Conservation (phyloP, 1,140 invertebrate species). For the Drosophila santomea region DNA sequence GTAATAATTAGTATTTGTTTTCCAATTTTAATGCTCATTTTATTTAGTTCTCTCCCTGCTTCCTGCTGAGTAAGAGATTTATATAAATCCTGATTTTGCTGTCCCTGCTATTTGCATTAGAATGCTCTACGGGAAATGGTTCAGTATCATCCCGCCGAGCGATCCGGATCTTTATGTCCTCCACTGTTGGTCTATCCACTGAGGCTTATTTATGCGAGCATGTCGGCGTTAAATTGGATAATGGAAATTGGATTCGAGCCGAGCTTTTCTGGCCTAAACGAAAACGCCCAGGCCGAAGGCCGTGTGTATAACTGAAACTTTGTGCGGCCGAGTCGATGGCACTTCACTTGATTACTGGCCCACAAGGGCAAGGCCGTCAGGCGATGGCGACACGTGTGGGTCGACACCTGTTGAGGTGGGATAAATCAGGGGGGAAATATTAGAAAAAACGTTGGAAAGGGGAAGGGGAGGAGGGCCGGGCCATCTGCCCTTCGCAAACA, state of each 20-base stretch:
- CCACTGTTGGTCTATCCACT: conserved; percentile 4
- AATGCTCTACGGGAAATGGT: conserved; percentile 34
- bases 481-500: conserved; percentile 40
- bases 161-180: conserved; percentile 15
- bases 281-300: conserved; percentile 12
- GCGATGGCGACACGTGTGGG: conserved; percentile 56
- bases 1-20: background rate
- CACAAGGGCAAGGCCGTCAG: conserved; percentile 34
- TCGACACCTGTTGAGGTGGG: conserved; percentile 73
- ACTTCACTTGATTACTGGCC: conserved; percentile 73
- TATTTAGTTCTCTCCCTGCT: too few species aligned
- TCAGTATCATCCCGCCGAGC: conserved; percentile 18
- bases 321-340: conserved; percentile 32
- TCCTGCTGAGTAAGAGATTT: conserved; percentile 51
- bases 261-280: conserved; percentile 42
- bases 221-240: conserved; percentile 77
- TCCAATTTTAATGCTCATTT: too few species aligned
- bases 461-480: conserved; percentile 1
- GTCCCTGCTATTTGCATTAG: conserved; percentile 63
- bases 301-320: conserved; percentile 41
- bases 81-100: conserved; percentile 50
- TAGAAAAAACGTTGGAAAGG: background rate
- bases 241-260: conserved; percentile 75
- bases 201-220: conserved; percentile 65
- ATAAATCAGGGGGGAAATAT: background rate